Evolutionary conservation across 2,888 invertebrate species (phyloP).

Genomic region (Drosophila formosana): DNA sequence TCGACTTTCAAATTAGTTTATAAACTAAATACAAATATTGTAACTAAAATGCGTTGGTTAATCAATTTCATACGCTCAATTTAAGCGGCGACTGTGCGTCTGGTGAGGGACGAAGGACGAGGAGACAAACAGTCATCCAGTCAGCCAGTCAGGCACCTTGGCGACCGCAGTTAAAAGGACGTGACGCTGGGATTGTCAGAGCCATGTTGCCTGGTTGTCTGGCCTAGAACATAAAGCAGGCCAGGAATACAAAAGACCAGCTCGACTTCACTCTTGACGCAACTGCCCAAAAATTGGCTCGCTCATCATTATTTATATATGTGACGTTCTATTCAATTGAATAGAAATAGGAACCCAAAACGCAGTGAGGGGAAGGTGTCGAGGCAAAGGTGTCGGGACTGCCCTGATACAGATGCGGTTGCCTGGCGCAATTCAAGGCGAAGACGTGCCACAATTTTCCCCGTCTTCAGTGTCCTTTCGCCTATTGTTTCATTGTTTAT

Average conservation of each 20-base stretch:
- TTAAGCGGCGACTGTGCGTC: conserved; percentile 74
- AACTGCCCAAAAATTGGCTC: conserved; percentile 75
- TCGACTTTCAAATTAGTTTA: conserved; percentile 64
- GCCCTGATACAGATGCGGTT: conserved; percentile 54
- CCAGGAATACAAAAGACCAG: conserved; percentile 49
- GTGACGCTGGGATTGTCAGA: conserved; percentile 27
- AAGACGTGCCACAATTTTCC: conserved; percentile 73
- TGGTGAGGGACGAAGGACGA: conserved; percentile 31
- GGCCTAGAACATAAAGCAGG: conserved; percentile 46
- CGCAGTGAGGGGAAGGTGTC: conserved; percentile 66
- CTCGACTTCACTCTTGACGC: conserved; percentile 68
- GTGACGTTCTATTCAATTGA: conserved; percentile 70
- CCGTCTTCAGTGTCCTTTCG: conserved; percentile 32
- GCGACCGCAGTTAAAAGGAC: conserved; percentile 73
- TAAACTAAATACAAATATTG: conserved; percentile 74
- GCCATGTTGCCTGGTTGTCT: conserved; percentile 54
- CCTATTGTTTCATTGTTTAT: conserved; percentile 62
- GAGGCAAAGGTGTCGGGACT: conserved; percentile 69
- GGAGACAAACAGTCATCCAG: background rate
- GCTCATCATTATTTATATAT: conserved; percentile 79
- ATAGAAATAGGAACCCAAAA: conserved; percentile 30
- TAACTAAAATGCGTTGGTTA: conserved; percentile 72
- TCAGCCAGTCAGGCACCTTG: conserved; percentile 56
- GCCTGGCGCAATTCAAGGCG: conserved; percentile 57
- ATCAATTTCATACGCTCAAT: conserved; percentile 80